These are phyloP conservation scores for Ochropleura leucogaster DNA, from an alignment of 2,888 invertebrate genomes.

Conservation along the genomic window DNA sequence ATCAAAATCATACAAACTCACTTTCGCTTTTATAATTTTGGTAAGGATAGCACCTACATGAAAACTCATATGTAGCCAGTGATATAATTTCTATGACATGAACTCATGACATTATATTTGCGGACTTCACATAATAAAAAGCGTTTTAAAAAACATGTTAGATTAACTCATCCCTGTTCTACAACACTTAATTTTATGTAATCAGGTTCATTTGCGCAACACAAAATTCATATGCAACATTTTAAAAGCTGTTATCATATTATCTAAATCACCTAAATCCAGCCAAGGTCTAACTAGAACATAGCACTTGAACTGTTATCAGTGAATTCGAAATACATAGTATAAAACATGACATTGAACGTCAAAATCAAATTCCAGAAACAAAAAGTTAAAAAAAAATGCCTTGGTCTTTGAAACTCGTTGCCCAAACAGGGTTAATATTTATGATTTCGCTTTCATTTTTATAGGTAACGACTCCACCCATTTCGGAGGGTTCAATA, in stretches of 20 bases:
- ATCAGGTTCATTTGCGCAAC: conserved; percentile 17
- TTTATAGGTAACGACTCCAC: conserved; percentile 72
- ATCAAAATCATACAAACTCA: no score
- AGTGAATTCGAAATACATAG: conserved; percentile 1
- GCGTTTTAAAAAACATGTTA: not conserved
- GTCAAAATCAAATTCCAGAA: not conserved
- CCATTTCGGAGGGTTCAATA: conserved; percentile 73
- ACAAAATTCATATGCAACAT: conserved; percentile 16
- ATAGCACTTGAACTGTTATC: conserved; percentile 40
- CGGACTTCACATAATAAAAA: not conserved
- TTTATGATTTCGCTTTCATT: conserved; percentile 73
- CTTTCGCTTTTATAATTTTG: no score
- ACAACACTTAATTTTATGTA: not conserved
- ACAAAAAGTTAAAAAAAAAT: conserved; percentile 35
- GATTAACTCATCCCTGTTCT: not conserved
- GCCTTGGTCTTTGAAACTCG: conserved; percentile 26
- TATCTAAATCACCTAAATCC: conserved; percentile 37
- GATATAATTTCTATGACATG: not conserved
- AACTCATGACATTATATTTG: not conserved
- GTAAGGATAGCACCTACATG: not conserved
- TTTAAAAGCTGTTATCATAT: conserved; percentile 32
- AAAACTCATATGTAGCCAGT: not conserved
- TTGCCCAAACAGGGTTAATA: conserved; percentile 60
- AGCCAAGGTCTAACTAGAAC: conserved; percentile 26
- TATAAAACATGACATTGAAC: conserved; percentile 8